These are phyloP conservation scores for Apis florea DNA, from an alignment of 1,140 invertebrate species.

Conservation along the genomic window DNA sequence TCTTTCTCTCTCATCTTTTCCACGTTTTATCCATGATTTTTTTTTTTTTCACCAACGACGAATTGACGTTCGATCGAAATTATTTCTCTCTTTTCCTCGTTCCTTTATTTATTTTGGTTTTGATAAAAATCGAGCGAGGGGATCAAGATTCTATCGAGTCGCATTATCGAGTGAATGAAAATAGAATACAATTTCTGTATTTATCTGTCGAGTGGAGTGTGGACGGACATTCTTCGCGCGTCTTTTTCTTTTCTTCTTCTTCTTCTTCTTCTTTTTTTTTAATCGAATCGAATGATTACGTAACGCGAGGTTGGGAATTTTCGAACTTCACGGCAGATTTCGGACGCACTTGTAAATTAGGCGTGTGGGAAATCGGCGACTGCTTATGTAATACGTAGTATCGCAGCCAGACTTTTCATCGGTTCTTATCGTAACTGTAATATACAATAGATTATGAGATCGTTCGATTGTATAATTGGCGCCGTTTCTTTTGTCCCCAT, in stretches of 20 bases:
- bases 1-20: not conserved
- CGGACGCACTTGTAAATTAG: not conserved
- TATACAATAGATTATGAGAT: not conserved
- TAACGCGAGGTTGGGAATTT: not conserved
- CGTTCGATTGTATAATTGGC: slow-evolving; percentile 6
- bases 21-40: not conserved
- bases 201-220: not conserved
- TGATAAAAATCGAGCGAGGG: not conserved
- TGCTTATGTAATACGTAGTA: not conserved
- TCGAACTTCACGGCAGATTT: not conserved
- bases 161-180: not conserved
- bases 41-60: not conserved
- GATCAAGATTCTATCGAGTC: not conserved
- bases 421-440: not conserved
- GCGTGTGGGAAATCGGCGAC: too few relatives aligned
- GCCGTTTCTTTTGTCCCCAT: not conserved
- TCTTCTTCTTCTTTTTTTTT: too few relatives aligned
- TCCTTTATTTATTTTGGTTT: not conserved
- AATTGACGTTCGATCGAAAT: not conserved
- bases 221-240: too few relatives aligned
- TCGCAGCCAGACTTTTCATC: not conserved
- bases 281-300: not conserved
- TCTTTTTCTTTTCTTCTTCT: not conserved
- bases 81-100: not conserved
- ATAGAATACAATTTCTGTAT: not conserved